A percentile compares a stretch with the other conserved stretches of the same genome.
phyloP scores from a whole-genome alignment of 1,140 invertebrate genomes.

The Drosophila lacteicornis region DNA sequence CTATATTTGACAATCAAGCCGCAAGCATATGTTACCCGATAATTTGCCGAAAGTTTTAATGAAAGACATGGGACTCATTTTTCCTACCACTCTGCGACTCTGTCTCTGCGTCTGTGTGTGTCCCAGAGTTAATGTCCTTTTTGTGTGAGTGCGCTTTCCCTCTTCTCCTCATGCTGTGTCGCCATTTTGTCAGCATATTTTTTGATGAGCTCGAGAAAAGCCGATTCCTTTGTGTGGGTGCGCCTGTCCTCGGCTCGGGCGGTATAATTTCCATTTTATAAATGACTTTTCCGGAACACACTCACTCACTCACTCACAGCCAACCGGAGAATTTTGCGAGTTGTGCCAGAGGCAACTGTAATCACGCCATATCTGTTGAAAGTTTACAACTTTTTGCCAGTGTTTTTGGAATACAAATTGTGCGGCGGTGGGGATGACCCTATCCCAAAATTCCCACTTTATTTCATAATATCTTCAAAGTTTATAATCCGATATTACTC shows the following conservation, averaged over 20 bases:
- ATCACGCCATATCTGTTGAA: constrained; percentile 82
- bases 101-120: constrained; percentile 17
- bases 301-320: not conserved
- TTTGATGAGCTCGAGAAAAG: constrained; percentile 78
- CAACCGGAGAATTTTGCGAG: constrained; percentile 16
- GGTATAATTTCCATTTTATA: constrained; percentile 73
- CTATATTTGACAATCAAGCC: constrained; percentile 79
- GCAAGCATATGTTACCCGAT: constrained; percentile 85
- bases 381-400: constrained; percentile 63
- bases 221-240: constrained; percentile 26
- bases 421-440: not conserved
- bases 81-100: constrained; percentile 48
- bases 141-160: constrained; percentile 28
- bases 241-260: constrained; percentile 37
- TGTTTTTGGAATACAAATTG: constrained; percentile 34
- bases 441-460: too few relatives aligned
- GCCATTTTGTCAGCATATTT: constrained; percentile 71
- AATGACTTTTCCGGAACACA: constrained; percentile 65
- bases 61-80: constrained; percentile 85
- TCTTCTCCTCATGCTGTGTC: constrained; percentile 38
- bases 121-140: constrained; percentile 47
- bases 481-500: too few relatives aligned
- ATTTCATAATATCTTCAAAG: too few relatives aligned
- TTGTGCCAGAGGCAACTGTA: constrained; percentile 70
- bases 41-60: constrained; percentile 85